Percentiles rank a stretch among this genome's conserved stretches.
Conservation (phyloP, 35 echinoderm and acorn worm species). For the Ophioderma brevispina region DNA sequence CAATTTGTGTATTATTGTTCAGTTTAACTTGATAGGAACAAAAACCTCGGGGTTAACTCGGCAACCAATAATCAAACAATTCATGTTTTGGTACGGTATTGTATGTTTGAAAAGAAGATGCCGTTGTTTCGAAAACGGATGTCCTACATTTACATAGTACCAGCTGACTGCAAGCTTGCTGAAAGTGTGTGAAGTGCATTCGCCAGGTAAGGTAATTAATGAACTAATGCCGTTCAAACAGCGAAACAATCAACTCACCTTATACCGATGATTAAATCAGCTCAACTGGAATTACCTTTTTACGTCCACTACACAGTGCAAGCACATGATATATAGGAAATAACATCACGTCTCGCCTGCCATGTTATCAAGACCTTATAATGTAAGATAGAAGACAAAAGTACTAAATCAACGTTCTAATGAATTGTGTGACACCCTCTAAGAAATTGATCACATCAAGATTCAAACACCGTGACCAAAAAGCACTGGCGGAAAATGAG, state of each 20-base stretch:
- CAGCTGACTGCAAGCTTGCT: background rate
- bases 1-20: no score
- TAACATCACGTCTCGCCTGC: background rate
- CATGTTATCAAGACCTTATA: background rate
- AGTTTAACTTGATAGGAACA: no score
- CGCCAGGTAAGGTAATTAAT: background rate
- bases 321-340: background rate
- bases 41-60: no score
- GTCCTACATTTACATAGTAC: background rate
- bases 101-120: background rate
- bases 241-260: background rate
- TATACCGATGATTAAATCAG: background rate
- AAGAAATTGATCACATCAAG: background rate
- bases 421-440: background rate
- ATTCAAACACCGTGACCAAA: background rate
- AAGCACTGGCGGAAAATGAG: background rate
- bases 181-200: background rate
- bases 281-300: background rate
- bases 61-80: no score
- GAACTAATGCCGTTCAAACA: background rate
- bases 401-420: background rate
- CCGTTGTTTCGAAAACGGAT: background rate
- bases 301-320: background rate
- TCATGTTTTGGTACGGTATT: no score
- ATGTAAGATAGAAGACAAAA: background rate